Base-by-base conservation (phyloP, 2,888 invertebrate genomes). In the Leucania comma region DNA sequence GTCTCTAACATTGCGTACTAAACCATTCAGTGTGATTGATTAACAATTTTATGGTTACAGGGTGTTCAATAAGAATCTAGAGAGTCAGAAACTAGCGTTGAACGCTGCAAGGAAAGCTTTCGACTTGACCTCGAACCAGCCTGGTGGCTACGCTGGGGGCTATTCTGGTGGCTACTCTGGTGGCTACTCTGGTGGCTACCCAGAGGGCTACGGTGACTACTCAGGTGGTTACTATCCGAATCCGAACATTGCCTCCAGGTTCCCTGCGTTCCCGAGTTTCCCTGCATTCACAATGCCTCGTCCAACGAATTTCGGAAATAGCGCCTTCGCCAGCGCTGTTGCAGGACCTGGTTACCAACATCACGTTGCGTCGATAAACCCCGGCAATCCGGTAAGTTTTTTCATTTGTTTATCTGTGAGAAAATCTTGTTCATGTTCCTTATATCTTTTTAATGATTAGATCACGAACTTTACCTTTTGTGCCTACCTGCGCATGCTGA, bases 321-420 rank as follows among this genome's bases (percentile, higher is more conserved):
- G 88, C 38, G 97, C 97, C 0, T 94, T 90, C 56, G 97, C 97
- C 1, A 91, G 96, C 51, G 97, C 96, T 0, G 92, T 94, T 1
- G 91, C 96, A 59, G 96, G 97, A 32, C 96, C 97, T 0, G 95
- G 92, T 26, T 97, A 93, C 72, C 90, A 91, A 22, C 96, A 96
- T 63, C 97, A 97, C 85, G 91, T 96, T 1, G 97, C 97, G 32
- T 91, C 91, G 10, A 96, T 97, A 42, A 96, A 89, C 82, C 97
- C 97, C 1, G 91, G 92, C 78, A 97, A 97, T 91, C 96, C 96
- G 60, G 97, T 97, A 93, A 94, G 94, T 75, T 46, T 56, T 29
- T 59, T 46, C 0, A 12, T 69, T 69, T 60, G 6, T 51, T 61
- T 66, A 69, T 81, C 66, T 63, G 14, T 72, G 26, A 54, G 58